phyloP scores from a whole-genome alignment of 1,140 invertebrate species.

The Atta cephalotes region DNA sequence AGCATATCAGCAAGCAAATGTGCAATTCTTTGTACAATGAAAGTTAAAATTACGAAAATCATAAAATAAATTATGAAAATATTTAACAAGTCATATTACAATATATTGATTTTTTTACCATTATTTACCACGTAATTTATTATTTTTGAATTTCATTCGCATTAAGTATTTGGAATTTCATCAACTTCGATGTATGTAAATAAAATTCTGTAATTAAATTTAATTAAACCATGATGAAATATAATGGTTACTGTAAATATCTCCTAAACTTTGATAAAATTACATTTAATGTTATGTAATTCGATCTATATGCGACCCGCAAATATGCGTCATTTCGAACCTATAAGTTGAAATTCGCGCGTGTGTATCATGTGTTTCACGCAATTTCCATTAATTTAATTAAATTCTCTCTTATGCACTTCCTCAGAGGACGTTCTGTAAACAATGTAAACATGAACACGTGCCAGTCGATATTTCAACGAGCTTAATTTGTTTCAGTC shows the following conservation, averaged over 20 bases:
- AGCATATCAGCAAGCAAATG: neutral
- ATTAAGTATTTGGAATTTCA: neutral
- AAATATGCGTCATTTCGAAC: neutral
- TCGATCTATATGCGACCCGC: neutral
- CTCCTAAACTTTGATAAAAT: constrained; percentile 26
- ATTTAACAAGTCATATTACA: neutral
- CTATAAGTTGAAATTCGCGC: constrained; percentile 2
- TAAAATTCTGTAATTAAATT: constrained; percentile 28
- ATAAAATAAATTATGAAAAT: constrained; percentile 9
- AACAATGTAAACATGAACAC: neutral
- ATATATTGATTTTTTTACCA: neutral
- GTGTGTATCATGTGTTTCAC: constrained; percentile 3
- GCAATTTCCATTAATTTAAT: constrained; percentile 47
- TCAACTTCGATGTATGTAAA: neutral
- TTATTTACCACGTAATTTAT: too few relatives aligned
- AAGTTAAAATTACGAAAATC: neutral
- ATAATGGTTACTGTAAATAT: constrained; percentile 2
- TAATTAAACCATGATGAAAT: constrained; percentile 36
- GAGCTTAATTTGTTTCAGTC: constrained; percentile 24
- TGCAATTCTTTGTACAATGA: constrained; percentile 10
- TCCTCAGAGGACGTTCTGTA: neutral
- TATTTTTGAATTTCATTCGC: neutral
- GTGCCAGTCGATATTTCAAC: constrained; percentile 9
- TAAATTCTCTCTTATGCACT: constrained; percentile 13
- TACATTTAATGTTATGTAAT: constrained; percentile 27